Conservation (phyloP, 1,140 invertebrate genomes). For the Agrypnia vestita region DNA sequence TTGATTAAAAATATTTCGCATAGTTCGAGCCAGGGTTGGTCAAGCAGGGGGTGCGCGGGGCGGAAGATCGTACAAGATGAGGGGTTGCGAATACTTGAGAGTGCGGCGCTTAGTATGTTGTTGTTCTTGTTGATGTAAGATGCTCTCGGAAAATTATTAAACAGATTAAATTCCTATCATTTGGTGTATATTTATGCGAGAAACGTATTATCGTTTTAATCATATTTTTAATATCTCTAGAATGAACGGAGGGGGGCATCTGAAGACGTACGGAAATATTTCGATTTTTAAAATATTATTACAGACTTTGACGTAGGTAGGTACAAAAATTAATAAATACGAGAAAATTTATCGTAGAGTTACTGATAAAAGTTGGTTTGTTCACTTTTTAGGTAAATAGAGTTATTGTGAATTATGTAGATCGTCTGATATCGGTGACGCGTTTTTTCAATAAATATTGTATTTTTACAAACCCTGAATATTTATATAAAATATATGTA, state of each 20-base stretch:
- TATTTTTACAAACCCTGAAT: too few relatives aligned
- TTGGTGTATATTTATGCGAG: not conserved
- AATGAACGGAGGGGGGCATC: not conserved
- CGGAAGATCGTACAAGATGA: conserved; percentile 34
- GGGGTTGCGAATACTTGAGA: conserved; percentile 22
- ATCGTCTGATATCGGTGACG: too few relatives aligned
- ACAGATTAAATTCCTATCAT: conserved; percentile 39
- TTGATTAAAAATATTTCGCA: conserved; percentile 62
- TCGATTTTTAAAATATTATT: not conserved
- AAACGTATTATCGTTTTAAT: not conserved
- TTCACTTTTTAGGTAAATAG: too few relatives aligned
- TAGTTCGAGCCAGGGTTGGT: conserved; percentile 55
- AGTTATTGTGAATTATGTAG: too few relatives aligned
- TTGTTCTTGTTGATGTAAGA: conserved; percentile 44
- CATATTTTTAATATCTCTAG: not conserved
- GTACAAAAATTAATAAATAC: too few relatives aligned
- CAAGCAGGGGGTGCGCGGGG: conserved; percentile 40
- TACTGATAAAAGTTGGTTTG: too few relatives aligned
- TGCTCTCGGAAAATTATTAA: conserved; percentile 25
- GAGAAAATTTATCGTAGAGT: too few relatives aligned
- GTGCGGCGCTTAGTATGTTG: conserved; percentile 21
- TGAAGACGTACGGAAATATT: not conserved
- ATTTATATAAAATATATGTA: too few relatives aligned
- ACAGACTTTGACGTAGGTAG: too few relatives aligned
- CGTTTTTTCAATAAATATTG: too few relatives aligned